A percentile compares a stretch with the other conserved stretches of the same genome.
phyloP scores from a whole-genome alignment of 2,888 invertebrate species.

The Aphidius colemani region DNA sequence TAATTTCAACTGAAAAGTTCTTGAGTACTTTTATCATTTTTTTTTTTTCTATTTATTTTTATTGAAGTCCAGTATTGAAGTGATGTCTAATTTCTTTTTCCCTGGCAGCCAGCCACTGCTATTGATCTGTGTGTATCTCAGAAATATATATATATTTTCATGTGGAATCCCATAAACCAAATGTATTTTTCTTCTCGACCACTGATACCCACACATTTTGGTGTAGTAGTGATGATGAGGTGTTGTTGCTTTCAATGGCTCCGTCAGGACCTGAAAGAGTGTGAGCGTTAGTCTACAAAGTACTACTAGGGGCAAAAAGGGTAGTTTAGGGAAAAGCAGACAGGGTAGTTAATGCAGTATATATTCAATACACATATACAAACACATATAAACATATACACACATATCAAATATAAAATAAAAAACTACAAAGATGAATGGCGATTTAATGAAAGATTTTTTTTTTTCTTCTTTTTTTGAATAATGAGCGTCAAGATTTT shows the following conservation, averaged over 20 bases:
- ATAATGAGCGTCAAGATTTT: slow-evolving; percentile 9
- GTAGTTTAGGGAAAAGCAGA: slow-evolving; percentile 11
- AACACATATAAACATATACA: not conserved
- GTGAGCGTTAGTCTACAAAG: slow-evolving; percentile 58
- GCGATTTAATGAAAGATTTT: not conserved
- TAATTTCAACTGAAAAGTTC: too few relatives aligned
- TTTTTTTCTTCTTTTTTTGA: slow-evolving; percentile 2
- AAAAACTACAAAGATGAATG: slow-evolving; percentile 25
- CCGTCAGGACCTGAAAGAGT: slow-evolving; percentile 48
- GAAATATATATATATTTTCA: slow-evolving; percentile 8
- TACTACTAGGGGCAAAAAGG: slow-evolving; percentile 34
- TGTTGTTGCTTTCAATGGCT: slow-evolving; percentile 18
- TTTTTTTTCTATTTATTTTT: too few relatives aligned
- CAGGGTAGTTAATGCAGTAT: too few relatives aligned
- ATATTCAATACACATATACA: not conserved
- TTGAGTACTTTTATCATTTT: too few relatives aligned
- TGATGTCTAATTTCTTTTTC: slow-evolving; percentile 1
- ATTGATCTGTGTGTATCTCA: slow-evolving; percentile 19
- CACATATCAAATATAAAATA: not conserved
- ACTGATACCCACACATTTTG: not conserved
- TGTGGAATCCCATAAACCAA: slow-evolving; percentile 7
- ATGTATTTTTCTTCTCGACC: slow-evolving; percentile 17
- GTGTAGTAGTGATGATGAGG: not conserved
- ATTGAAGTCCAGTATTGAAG: too few relatives aligned
- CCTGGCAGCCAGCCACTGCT: slow-evolving; percentile 26